Evolutionary conservation across 2,888 invertebrate species (phyloP), one percentile per base, ranked within the genome.

Genomic region (Lacanobia wlatinum): DNA sequence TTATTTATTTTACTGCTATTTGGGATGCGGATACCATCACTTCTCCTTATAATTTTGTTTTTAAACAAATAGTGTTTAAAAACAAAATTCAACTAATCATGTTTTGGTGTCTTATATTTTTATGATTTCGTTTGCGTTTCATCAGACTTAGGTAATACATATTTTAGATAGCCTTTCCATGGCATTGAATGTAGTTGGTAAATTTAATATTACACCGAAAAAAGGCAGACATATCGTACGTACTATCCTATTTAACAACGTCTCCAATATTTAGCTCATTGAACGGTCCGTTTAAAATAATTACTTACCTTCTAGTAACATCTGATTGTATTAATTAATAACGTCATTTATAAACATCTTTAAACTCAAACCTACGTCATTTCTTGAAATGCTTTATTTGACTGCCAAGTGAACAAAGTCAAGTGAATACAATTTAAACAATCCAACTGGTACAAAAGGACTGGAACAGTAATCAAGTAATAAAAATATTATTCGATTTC

Each of bases 401-500:
- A 52, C 59, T 60, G 46, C n/a, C 38, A 46, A 60, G 34, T 28
- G 23, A 38, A 43, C 61, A 65, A 72, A 63, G 65, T 56, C 61
- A 58, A 61, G 23, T 61, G 64, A 62, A 81, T 67, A 80, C 69
- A 81, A 82, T 80, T 77, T 63, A 65, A 71, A 72, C 62, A 72
- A 69, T 69, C 18, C 53, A 40, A 59, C 40, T 48, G 62, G 66
- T 60, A 77, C 52, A 67, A 67, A 82, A 73, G 65, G 78, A 61
- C 66, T 70, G 73, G 48, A 67, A 73, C 60, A 73, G 73, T 78
- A 78, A 73, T 82, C 70, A 70, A 78, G 60, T 73, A 78, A 78
- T 73, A 78, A 73, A 77, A 82, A 71, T 65, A 65, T 61, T 69
- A 69, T 76, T 83, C 55, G 65, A 56, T 80, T 76, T 73, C 60